Base-by-base conservation (phyloP, 2,888 invertebrate species). In the Pristionchus maxplancki region DNA sequence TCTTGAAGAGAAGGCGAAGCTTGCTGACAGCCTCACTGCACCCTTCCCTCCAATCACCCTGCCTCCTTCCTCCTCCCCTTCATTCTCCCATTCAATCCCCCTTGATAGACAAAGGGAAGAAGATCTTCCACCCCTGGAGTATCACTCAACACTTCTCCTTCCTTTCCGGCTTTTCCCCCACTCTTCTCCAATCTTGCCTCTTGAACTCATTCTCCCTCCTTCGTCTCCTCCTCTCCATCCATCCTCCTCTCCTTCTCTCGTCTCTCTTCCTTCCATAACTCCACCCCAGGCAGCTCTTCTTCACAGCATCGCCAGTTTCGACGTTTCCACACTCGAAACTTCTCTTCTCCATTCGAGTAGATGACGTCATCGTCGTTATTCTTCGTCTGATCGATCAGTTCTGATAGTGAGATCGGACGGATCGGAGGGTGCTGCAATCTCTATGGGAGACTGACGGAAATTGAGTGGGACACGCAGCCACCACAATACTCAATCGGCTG, bases 401-500 rank as follows among this genome's bases (percentile, higher is more conserved):
- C 74, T 74, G 28, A 48, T 28, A 82, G 28, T 34, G 53, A 28
- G 82, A 83, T 83, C 53, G 53, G n/a, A 37, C 74, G n/a, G 81
- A 81, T 44, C 44, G 34, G 20, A 28, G 44, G 78, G n/a, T 9
- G 78, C 3, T 15, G 71, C 11, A 78, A 11, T 71, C 71, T 50
- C 34, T 83, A 83, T 83, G 82, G 82, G 82, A 83, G 82, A 83
- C 53, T 83, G 53, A 53, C 82, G 50, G 44, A n/a, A 78, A 64
- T 48, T 50, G 85, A 78, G 78, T 78, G 78, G 78, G 37, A 78
- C 40, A 40, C 78, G 28, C 78, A 78, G 44, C 71, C 53, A 20
- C 81, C 40, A 81, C 88, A 74, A 88, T 88, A 64, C 88, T 88
- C 81, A 88, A 88, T 62, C 88, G 88, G 78, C 88, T 88, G 58